phyloP scores from a whole-genome alignment of 2,113 vertebrate species.

The Mustela lutreola region DNA sequence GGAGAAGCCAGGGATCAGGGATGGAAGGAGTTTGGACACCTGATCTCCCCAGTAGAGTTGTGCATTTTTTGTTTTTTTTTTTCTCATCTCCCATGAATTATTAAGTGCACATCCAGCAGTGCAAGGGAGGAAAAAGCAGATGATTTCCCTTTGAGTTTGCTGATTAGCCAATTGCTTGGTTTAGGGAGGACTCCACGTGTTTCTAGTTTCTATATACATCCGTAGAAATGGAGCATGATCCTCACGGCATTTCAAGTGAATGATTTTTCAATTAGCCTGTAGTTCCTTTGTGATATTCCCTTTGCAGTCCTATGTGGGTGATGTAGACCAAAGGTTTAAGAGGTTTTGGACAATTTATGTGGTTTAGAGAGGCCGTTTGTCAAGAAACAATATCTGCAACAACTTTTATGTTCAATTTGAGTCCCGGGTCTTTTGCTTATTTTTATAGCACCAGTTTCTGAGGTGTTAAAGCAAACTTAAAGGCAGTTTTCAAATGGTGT shows the following conservation, averaged over 20 bases:
- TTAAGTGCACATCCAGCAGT: conserved; percentile 86
- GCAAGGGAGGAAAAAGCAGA: conserved; percentile 77
- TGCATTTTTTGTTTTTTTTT: background rate
- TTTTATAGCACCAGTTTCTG: conserved; percentile 84
- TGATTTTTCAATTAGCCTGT: conserved; percentile 91
- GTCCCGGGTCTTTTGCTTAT: conserved; percentile 86
- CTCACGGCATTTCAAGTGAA: conserved; percentile 87
- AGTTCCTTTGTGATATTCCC: conserved; percentile 87
- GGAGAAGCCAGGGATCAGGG: conserved; percentile 47
- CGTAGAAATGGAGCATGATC: conserved; percentile 80
- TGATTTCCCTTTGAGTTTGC: conserved; percentile 85
- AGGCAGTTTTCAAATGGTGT: conserved; percentile 74
- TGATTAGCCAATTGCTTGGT: conserved; percentile 85
- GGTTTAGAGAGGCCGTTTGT: conserved; percentile 87
- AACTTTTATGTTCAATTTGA: conserved; percentile 87
- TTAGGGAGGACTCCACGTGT: conserved; percentile 80
- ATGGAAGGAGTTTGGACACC: conserved; percentile 68
- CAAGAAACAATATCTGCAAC: conserved; percentile 89
- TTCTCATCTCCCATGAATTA: conserved; percentile 81
- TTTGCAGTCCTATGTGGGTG: conserved; percentile 84
- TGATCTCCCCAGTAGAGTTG: conserved; percentile 42
- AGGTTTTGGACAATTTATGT: conserved; percentile 89
- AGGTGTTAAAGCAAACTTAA: conserved; percentile 80
- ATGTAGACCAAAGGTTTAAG: conserved; percentile 90
- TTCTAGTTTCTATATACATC: conserved; percentile 85